phyloP scores from a whole-genome alignment of 92 coral and sea anemone genomes.

The Metridium senile region DNA sequence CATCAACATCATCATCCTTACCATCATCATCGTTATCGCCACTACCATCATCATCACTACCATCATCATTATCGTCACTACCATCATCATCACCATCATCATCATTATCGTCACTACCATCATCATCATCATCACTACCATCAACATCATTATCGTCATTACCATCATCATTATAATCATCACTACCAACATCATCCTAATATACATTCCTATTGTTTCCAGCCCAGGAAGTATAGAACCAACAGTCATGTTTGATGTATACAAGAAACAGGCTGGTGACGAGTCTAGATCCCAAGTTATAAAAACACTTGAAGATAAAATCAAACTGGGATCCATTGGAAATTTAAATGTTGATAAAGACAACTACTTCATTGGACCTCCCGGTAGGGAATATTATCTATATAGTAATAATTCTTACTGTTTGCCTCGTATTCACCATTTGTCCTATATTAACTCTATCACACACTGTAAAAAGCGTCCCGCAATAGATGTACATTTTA shows the following conservation, averaged over 20 bases:
- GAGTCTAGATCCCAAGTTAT: constrained; percentile 11
- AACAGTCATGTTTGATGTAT: constrained; percentile 20
- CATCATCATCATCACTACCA: neutral
- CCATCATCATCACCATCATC: neutral
- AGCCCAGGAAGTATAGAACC: constrained; percentile 59
- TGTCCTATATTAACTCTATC: too few species aligned
- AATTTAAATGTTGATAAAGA: neutral
- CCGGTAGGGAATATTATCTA: too few species aligned
- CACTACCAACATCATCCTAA: neutral
- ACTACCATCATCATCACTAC: neutral
- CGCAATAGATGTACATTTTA: too few species aligned
- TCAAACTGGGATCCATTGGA: neutral
- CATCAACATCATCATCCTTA: neutral
- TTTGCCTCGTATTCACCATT: too few species aligned
- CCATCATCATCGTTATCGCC: neutral
- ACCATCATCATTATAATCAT: neutral
- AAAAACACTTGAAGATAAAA: neutral
- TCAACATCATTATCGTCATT: neutral
- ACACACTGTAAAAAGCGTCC: too few species aligned
- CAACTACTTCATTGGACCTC: neutral
- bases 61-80: neutral
- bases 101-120: constrained; percentile 5
- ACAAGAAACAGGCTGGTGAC: neutral
- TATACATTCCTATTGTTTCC: neutral
- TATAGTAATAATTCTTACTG: too few species aligned